phyloP scores from a whole-genome alignment of 2,113 vertebrate genomes.

The Hystrix brachyura region DNA sequence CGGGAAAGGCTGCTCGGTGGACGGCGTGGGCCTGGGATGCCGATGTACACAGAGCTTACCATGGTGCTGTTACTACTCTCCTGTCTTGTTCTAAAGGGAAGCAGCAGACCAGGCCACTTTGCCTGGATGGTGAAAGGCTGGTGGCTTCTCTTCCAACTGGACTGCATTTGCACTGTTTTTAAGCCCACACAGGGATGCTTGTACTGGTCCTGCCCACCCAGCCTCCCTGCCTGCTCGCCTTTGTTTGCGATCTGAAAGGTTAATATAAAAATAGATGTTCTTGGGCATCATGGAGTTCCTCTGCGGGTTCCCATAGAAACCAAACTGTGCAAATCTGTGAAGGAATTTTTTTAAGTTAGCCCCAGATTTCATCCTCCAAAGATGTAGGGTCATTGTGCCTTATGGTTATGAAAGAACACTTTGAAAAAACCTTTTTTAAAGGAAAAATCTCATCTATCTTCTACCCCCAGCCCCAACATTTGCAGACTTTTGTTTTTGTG shows the following conservation, averaged over 20 bases:
- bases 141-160: background rate
- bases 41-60: background rate
- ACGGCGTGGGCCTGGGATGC: background rate
- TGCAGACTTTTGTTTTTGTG: background rate
- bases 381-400: conserved; percentile 48
- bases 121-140: background rate
- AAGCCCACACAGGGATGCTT: accelerated
- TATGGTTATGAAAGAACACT: background rate
- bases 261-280: conserved; percentile 74
- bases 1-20: background rate
- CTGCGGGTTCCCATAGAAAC: conserved; percentile 82
- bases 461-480: accelerated
- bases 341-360: conserved; percentile 61
- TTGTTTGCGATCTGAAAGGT: conserved; percentile 39
- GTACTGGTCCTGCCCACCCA: background rate
- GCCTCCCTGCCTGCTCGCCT: background rate
- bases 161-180: accelerated
- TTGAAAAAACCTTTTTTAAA: background rate
- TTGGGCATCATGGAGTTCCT: conserved; percentile 44
- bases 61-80: background rate
- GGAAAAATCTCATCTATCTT: background rate
- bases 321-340: conserved; percentile 52
- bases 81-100: background rate
- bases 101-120: background rate
- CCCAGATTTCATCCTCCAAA: conserved; percentile 56